Evolutionary conservation across 2,888 invertebrate genomes (phyloP), one percentile per base, ranked within the genome.

Genomic region (Callimorpha dominula): DNA sequence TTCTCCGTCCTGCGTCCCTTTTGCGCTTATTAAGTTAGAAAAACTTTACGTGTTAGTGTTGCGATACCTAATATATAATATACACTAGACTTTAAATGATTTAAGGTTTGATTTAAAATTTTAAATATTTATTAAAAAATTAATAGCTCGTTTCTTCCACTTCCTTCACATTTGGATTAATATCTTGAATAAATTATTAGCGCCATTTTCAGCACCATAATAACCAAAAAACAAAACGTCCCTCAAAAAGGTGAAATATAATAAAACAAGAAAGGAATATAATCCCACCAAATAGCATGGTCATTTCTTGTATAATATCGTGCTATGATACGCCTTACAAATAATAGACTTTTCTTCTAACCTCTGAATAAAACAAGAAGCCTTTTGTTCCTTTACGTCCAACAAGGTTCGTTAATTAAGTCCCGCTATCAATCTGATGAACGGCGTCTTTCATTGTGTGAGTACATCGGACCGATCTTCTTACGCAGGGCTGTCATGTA

Each of bases 341-440:
- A 70, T 71, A 49, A 71, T 46, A 71, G n/a, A 54, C 17, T 71
- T 71, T 65, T 62, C 57, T 65, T 42, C 60, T 43, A 42, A 50
- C 8, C 42, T 66, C 68, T 54, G 62, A 68, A 60, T 68, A 72
- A 65, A 73, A 69, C 69, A 73, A 69, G 43, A 50, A 68, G 49
- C 49, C 50, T 65, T 50, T 73, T 73, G 69, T 73, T 69, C 68
- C 20, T 40, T 66, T 65, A 60, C 68, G 57, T 78, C 68, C 77
- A 78, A 78, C 79, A 84, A 57, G 77, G 80, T 83, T 84, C 79
- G 79, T 84, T 87, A 87, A 87, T 87, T 87, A 87, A 87, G 81
- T 77, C 76, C 72, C 68, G 80, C 80, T 78, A 87, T 87, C 85
- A 85, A 86, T 87, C 81, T 85, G 72, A 78, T 82, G 83, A 79